phyloP scores from a whole-genome alignment of 2,113 vertebrate species.

The Pantherophis guttatus region DNA sequence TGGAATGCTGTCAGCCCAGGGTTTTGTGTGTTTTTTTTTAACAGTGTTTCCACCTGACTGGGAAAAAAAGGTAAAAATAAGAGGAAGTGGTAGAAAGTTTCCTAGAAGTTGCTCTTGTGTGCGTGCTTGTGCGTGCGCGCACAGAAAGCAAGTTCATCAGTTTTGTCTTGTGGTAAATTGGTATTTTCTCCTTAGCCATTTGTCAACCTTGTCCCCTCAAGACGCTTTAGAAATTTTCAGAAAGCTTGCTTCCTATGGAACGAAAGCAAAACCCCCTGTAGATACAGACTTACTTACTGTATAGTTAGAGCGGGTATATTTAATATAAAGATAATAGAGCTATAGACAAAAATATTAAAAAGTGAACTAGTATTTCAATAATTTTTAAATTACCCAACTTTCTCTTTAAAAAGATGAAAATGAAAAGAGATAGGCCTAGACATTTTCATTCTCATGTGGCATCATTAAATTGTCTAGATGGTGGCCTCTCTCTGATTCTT shows the following conservation, averaged over 20 bases:
- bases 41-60: not conserved
- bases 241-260: not conserved
- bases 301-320: constrained; percentile 1
- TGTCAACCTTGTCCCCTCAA: not conserved
- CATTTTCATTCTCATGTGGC: constrained; percentile 63
- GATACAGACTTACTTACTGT: not conserved
- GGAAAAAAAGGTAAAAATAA: not conserved
- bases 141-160: not conserved
- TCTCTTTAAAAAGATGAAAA: not conserved
- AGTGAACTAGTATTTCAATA: constrained; percentile 45
- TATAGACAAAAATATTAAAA: not conserved
- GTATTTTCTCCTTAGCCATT: not conserved
- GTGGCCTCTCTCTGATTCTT: constrained; percentile 66
- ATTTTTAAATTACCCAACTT: constrained; percentile 63
- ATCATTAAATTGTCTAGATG: constrained; percentile 68
- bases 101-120: not conserved
- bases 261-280: not conserved
- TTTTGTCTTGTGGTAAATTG: not conserved
- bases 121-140: not conserved
- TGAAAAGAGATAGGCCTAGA: constrained; percentile 53
- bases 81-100: not conserved
- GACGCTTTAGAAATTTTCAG: not conserved
- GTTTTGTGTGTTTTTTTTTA: not conserved
- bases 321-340: not conserved
- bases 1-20: not conserved